A percentile compares a stretch with the other conserved stretches of the same genome.
phyloP scores from a whole-genome alignment of 2,888 invertebrate species.

The Fragum whitleyi region DNA sequence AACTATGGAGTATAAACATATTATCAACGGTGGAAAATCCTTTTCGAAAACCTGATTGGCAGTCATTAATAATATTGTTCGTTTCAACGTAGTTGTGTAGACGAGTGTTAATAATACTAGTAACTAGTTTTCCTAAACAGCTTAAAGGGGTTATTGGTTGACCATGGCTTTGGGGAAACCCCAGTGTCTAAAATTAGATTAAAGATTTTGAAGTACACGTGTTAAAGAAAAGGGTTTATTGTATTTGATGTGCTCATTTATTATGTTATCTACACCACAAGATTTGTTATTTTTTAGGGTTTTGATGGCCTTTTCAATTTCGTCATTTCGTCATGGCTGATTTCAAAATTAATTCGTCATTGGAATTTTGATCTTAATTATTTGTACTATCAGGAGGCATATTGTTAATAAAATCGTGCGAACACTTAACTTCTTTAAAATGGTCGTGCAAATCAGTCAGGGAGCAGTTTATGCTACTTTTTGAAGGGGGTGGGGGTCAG shows the following conservation, averaged over 20 bases:
- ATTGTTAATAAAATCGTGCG: no score
- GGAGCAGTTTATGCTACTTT: not conserved
- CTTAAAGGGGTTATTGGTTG: constrained; percentile 25
- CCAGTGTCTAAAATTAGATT: constrained; percentile 30
- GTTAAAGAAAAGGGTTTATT: not conserved
- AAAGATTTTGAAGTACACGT: constrained; percentile 18
- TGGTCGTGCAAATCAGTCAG: not conserved
- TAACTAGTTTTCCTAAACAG: constrained; percentile 29
- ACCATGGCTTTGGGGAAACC: constrained; percentile 21
- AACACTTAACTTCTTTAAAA: not conserved
- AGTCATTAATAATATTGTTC: constrained; percentile 17
- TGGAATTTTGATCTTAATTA: not conserved
- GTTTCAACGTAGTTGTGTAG: not conserved
- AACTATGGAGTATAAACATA: constrained; percentile 26
- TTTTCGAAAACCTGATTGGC: constrained; percentile 36
- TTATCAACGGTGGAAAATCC: constrained; percentile 33
- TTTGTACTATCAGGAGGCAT: not conserved
- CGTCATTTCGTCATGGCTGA: not conserved
- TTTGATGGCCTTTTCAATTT: constrained; percentile 9
- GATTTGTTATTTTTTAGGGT: constrained; percentile 20
- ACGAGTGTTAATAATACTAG: constrained; percentile 7
- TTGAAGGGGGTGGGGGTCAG: not conserved
- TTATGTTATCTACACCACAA: not conserved
- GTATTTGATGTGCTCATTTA: constrained; percentile 22
- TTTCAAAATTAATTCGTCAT: not conserved